Base-by-base conservation (phyloP, 1,140 invertebrate species). In the Aphis gossypii region DNA sequence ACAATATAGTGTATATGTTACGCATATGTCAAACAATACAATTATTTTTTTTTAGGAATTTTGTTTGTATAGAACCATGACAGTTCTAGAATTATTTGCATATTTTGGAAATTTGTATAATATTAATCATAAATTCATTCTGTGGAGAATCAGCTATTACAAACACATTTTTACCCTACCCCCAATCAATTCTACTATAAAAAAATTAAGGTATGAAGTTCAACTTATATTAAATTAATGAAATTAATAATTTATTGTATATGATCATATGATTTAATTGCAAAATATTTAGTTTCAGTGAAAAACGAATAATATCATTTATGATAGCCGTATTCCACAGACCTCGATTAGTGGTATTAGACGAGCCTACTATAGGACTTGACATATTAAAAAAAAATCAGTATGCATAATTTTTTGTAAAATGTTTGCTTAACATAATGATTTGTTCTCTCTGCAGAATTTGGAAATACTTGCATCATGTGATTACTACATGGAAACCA, bases 301-400 rank as follows among this genome's bases (percentile, higher is more conserved):
- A 93, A 84, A 93, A 86, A 84, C 46, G 92, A 86, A 86, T 93
- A 21, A 51, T 93, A 46, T 93, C 92, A 2, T 93, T 93, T 86
- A 44, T 93, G 86, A 41, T 93, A 84, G 11, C 92, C 86, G 51
- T 86, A 44, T 86, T 86, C 9, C 92, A 93, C 20, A 93, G 76
- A 86, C 92, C 92, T 41, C 30, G 82, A 93, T 93, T 93, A 93
- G 23, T 93, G 14, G 82, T 93, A 35, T 54, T 93, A 54, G 92
- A 93, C 56, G 92, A 93, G 48, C 92, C 92, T 56, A 93, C 92
- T 84, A 35, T 84, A 30, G 92, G 92, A n/a, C n/a, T 93, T 23
- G 92, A 93, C 25, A n/a, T 84, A 30, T 84, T 84, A 4, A 93
- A 93, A 54, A 56, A 56, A 86, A 54, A 54, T 8, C 82, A 93